phyloP scores from a whole-genome alignment of 2,113 vertebrate genomes.

The Etheostoma cragini region DNA sequence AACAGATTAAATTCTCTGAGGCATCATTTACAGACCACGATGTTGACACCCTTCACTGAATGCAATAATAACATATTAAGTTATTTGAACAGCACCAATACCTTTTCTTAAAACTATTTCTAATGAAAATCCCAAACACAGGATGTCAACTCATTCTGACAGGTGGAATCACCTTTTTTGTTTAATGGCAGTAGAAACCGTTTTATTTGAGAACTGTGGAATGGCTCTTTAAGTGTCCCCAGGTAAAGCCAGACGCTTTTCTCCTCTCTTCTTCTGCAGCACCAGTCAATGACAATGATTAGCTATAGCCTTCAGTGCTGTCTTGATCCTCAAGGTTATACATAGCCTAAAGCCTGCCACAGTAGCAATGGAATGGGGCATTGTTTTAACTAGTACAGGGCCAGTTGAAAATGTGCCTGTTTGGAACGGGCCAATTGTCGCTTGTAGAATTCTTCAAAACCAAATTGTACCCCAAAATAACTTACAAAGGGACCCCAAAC shows the following conservation, averaged over 20 bases:
- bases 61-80: neutral
- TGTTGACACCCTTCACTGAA: constrained; percentile 2
- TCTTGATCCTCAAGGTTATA: constrained; percentile 75
- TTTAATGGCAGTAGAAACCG: constrained; percentile 34
- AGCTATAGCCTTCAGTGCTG: constrained; percentile 64
- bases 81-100: constrained; percentile 1
- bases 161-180: neutral
- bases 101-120: neutral
- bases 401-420: too few species aligned
- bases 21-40: neutral
- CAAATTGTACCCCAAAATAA: too few species aligned
- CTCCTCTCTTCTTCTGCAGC: constrained; percentile 40
- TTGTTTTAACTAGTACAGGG: constrained; percentile 14
- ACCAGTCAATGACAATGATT: constrained; percentile 73
- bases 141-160: constrained; percentile 11
- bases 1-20: neutral
- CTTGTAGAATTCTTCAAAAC: too few species aligned
- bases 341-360: constrained; percentile 63
- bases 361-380: constrained; percentile 31
- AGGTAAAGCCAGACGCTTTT: constrained; percentile 53
- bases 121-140: constrained; percentile 11
- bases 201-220: constrained; percentile 42
- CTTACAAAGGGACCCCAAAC: too few species aligned
- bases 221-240: constrained; percentile 57
- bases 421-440: too few species aligned